These are phyloP conservation scores for Trachelus troglodyta DNA, from an alignment of 2,888 invertebrate genomes.

Conservation along the genomic window DNA sequence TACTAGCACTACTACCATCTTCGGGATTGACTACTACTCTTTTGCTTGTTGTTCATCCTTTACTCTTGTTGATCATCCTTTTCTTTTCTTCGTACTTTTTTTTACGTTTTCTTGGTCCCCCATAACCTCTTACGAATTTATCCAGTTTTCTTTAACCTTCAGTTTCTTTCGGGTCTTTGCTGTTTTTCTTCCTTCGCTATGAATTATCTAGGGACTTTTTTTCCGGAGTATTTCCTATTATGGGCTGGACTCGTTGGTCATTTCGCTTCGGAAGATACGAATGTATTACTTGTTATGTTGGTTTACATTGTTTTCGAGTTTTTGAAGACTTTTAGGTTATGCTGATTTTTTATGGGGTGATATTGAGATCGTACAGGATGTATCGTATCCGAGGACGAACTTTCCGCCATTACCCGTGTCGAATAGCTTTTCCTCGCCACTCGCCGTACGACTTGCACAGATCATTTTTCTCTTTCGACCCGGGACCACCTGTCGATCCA, in stretches of 20 bases:
- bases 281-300: not conserved
- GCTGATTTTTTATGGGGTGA: not conserved
- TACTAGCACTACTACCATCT: not conserved
- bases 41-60: constrained; percentile 9
- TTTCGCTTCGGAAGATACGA: not conserved
- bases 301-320: not conserved
- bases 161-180: not conserved
- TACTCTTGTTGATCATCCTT: constrained; percentile 9
- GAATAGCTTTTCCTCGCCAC: not conserved
- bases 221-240: not conserved
- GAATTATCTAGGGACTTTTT: not conserved
- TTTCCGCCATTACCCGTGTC: not conserved
- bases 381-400: not conserved
- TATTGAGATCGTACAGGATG: not conserved
- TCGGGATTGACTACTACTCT: constrained; percentile 7
- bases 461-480: not conserved
- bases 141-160: not conserved
- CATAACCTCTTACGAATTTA: not conserved
- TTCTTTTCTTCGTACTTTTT: constrained; percentile 22
- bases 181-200: not conserved
- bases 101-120: constrained; percentile 23
- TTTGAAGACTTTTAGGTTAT: not conserved
- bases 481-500: not conserved
- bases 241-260: not conserved
- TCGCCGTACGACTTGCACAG: not conserved